phyloP scores from a whole-genome alignment of 2,797 vertebrate species.

The Echeneis naucrates region DNA sequence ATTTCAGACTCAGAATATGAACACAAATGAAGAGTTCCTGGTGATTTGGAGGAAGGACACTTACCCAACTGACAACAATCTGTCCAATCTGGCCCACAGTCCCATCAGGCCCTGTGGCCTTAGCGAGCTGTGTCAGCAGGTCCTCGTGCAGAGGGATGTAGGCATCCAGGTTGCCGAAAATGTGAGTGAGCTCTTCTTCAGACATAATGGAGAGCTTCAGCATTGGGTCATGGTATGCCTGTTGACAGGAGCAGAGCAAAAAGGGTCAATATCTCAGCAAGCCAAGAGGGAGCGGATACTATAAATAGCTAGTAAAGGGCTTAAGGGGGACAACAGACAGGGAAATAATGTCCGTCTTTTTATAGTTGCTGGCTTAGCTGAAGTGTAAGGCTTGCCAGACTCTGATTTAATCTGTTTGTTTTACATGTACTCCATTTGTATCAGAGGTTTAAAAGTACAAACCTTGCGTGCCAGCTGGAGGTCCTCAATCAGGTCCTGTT shows the following conservation, averaged over 20 bases:
- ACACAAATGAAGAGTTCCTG: background rate
- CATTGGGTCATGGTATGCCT: slow-evolving; percentile 99
- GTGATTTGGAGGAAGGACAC: slow-evolving; percentile 39
- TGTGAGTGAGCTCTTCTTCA: slow-evolving; percentile 93
- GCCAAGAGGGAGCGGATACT: slow-evolving; percentile 16
- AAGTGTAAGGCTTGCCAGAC: slow-evolving; percentile 63
- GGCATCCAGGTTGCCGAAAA: slow-evolving; percentile 97
- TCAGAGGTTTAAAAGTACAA: slow-evolving; percentile 43
- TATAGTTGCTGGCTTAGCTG: slow-evolving; percentile 61
- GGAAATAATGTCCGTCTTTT: slow-evolving; percentile 66
- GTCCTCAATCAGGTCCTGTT: slow-evolving; percentile 98
- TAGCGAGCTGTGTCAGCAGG: slow-evolving; percentile 89
- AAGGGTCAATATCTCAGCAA: slow-evolving; percentile 31
- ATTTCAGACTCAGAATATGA: background rate
- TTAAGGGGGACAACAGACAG: slow-evolving; percentile 33
- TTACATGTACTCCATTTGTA: slow-evolving; percentile 55
- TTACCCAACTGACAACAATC: slow-evolving; percentile 95
- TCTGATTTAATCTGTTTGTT: slow-evolving; percentile 77
- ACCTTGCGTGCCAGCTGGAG: slow-evolving; percentile 97
- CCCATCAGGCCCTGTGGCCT: slow-evolving; percentile 91
- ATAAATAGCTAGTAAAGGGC: slow-evolving; percentile 57
- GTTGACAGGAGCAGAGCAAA: slow-evolving; percentile 22
- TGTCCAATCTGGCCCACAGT: slow-evolving; percentile 94
- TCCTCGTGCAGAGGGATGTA: slow-evolving; percentile 97
- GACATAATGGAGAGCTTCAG: slow-evolving; percentile 98